These are phyloP conservation scores for Iselma pallidipennis DNA, from an alignment of 2,888 invertebrate species.

Conservation along the genomic window DNA sequence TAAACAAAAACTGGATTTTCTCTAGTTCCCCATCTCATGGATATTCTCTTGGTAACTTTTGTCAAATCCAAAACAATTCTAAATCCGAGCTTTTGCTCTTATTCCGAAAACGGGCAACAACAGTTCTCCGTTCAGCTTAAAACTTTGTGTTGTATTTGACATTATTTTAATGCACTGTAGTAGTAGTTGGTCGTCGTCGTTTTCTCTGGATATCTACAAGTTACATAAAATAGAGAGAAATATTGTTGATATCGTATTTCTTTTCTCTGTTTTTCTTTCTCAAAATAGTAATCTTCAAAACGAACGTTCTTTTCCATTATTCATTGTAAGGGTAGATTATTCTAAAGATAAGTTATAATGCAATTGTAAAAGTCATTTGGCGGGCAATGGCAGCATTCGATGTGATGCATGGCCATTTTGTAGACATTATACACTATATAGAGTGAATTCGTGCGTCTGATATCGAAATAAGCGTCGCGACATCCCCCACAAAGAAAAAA, in stretches of 20 bases:
- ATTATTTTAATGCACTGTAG: slow-evolving; percentile 17
- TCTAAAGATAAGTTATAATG: slow-evolving; percentile 50
- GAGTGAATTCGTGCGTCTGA: slow-evolving; percentile 40
- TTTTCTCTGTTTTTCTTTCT: neutral
- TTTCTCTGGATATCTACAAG: neutral
- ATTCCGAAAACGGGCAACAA: slow-evolving; percentile 17
- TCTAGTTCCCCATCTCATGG: neutral
- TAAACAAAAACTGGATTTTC: neutral
- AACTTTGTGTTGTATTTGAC: slow-evolving; percentile 15
- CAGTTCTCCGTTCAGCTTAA: slow-evolving; percentile 13
- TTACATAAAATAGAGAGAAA: slow-evolving; percentile 12
- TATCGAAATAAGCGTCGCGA: slow-evolving; percentile 38
- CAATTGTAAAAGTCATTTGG: slow-evolving; percentile 54
- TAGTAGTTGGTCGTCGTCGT: too few species aligned
- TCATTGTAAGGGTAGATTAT: slow-evolving; percentile 49
- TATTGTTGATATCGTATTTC: neutral
- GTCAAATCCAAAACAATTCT: neutral
- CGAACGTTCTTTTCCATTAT: slow-evolving; percentile 43
- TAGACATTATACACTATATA: slow-evolving; percentile 36
- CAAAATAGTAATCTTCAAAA: slow-evolving; percentile 9
- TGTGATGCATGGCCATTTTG: slow-evolving; percentile 41
- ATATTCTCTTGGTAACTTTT: neutral
- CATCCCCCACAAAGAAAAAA: slow-evolving; percentile 30
- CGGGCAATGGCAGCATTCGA: slow-evolving; percentile 45
- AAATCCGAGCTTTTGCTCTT: slow-evolving; percentile 16